These are phyloP conservation scores for Macrobrachium nipponense DNA, from an alignment of 1,140 invertebrate genomes.

Conservation along the genomic window DNA sequence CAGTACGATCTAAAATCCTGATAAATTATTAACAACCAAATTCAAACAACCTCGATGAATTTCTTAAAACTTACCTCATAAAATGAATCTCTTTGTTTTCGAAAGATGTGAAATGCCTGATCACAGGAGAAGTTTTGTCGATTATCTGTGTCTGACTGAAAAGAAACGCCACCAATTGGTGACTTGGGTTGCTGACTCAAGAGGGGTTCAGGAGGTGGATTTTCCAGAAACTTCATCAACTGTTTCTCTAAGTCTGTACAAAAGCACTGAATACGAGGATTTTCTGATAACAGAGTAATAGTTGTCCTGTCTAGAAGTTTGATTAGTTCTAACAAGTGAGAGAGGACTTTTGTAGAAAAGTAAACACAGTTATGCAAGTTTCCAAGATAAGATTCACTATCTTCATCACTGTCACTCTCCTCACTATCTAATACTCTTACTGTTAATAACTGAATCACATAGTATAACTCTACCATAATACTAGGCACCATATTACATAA, in stretches of 20 bases:
- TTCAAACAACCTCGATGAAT: background rate
- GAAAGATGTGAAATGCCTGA: conserved; percentile 81
- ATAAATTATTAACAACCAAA: background rate
- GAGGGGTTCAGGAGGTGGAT: conserved; percentile 45
- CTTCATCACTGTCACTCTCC: background rate
- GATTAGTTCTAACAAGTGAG: conserved; percentile 70
- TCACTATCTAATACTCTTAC: conserved; percentile 33
- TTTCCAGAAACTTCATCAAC: conserved; percentile 65
- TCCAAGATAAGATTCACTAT: conserved; percentile 25
- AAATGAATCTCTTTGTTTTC: conserved; percentile 85
- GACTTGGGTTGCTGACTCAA: conserved; percentile 61
- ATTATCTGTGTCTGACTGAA: conserved; percentile 76
- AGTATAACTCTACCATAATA: conserved; percentile 74
- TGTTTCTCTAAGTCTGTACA: conserved; percentile 69
- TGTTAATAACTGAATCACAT: conserved; percentile 73
- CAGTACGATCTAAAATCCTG: no score
- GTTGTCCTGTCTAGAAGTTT: conserved; percentile 72
- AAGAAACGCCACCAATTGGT: conserved; percentile 59
- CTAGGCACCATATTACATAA: conserved; percentile 72
- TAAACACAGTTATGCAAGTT: conserved; percentile 75
- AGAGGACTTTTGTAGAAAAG: conserved; percentile 73
- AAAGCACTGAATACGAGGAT: conserved; percentile 71
- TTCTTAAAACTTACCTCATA: conserved; percentile 74
- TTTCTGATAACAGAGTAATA: conserved; percentile 71
- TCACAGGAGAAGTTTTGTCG: conserved; percentile 82